Evolutionary conservation across 2,113 vertebrate genomes (phyloP).

Genomic region (Saimiri boliviensis): DNA sequence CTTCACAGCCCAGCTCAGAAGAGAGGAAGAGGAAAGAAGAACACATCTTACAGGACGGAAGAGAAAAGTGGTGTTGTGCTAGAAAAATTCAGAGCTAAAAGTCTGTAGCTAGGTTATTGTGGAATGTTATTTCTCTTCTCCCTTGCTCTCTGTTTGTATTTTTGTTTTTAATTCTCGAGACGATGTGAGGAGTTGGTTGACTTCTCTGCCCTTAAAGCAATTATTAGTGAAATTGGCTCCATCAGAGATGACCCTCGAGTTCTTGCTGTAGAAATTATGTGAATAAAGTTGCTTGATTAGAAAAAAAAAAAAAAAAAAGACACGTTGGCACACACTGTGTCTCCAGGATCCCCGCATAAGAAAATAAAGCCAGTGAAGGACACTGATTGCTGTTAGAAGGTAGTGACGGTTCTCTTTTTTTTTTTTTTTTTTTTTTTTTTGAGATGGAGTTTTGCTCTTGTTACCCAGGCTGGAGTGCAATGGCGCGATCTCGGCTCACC

Average conservation of each 20-base stretch:
- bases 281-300: not conserved
- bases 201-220: not conserved
- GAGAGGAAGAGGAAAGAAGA: not conserved
- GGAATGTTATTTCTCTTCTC: not conserved
- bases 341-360: not conserved
- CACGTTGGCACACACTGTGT: fast-evolving
- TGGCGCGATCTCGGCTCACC: too few relatives aligned
- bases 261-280: not conserved
- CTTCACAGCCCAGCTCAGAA: not conserved
- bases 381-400: not conserved
- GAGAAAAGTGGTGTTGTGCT: not conserved
- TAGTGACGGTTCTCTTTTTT: too few relatives aligned
- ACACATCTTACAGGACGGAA: not conserved
- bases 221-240: not conserved
- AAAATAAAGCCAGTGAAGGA: not conserved
- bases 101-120: not conserved
- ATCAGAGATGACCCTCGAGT: not conserved
- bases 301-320: too few relatives aligned
- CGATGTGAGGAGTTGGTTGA: not conserved
- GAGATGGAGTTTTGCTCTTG: too few relatives aligned
- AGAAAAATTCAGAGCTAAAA: not conserved
- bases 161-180: not conserved
- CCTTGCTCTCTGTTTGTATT: not conserved
- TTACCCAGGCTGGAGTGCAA: too few relatives aligned
- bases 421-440: too few relatives aligned